Evolutionary conservation across 2,888 invertebrate genomes (phyloP).

Genomic region (Drosophila phalerata): DNA sequence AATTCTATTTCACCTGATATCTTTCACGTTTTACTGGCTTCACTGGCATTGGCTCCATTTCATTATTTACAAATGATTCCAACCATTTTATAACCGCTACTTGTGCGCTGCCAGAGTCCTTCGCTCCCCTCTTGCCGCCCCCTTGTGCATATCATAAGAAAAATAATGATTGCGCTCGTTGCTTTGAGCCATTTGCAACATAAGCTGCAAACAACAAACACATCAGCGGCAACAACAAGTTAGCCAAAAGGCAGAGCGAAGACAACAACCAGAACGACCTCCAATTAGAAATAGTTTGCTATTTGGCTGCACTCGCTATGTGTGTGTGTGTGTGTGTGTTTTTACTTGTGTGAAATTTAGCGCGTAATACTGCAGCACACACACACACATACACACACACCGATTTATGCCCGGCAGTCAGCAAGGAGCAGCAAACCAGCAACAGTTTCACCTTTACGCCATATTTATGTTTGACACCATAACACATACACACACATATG

Average conservation of each 20-base stretch:
- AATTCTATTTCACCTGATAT: neutral
- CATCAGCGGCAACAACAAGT: slow-evolving; percentile 27
- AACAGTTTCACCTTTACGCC: slow-evolving; percentile 79
- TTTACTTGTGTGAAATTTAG: slow-evolving; percentile 64
- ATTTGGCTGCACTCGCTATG: slow-evolving; percentile 47
- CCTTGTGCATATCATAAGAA: slow-evolving; percentile 36
- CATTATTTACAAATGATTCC: slow-evolving; percentile 17
- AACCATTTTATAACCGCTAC: slow-evolving; percentile 8
- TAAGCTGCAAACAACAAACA: slow-evolving; percentile 46
- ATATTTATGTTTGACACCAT: slow-evolving; percentile 76
- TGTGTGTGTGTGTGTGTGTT: neutral
- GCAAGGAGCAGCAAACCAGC: slow-evolving; percentile 62
- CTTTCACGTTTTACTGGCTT: slow-evolving; percentile 1
- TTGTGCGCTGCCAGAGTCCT: neutral
- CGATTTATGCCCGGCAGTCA: slow-evolving; percentile 69
- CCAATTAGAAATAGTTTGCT: slow-evolving; percentile 74
- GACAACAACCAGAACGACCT: slow-evolving; percentile 65
- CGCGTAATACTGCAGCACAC: slow-evolving; percentile 55
- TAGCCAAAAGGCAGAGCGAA: slow-evolving; percentile 47
- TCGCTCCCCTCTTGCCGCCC: neutral
- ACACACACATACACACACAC: slow-evolving; percentile 31
- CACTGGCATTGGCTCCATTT: slow-evolving; percentile 18
- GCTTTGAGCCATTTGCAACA: slow-evolving; percentile 43
- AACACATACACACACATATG: slow-evolving; percentile 28
- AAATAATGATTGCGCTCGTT: slow-evolving; percentile 47